A percentile compares a stretch with the other conserved stretches of the same genome.
Evolutionary conservation across 1,140 invertebrate genomes (phyloP).

Genomic region (Druon quercuslanigerum): DNA sequence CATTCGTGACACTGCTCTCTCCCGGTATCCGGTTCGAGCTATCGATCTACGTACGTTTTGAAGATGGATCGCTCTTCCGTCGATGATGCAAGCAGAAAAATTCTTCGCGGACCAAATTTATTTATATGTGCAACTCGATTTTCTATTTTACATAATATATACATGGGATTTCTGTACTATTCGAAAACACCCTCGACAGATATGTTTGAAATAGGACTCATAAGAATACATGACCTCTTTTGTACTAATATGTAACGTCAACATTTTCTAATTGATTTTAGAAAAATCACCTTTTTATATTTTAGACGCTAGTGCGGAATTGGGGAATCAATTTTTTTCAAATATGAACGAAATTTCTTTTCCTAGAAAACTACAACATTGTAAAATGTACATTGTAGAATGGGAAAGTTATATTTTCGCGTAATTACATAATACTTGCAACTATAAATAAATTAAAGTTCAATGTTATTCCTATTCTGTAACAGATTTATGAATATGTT

Average conservation of each 20-base stretch:
- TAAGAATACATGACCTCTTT: background rate
- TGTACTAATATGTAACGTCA: background rate
- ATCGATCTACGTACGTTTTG: constrained; percentile 21
- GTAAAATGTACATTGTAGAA: no score
- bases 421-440: no score
- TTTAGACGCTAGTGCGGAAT: background rate
- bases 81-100: constrained; percentile 30
- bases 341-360: background rate
- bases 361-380: no score
- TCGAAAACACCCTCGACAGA: constrained; percentile 4
- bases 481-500: no score
- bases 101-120: constrained; percentile 21
- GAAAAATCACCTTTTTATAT: background rate
- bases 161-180: constrained; percentile 12
- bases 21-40: background rate
- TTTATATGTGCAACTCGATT: constrained; percentile 20
- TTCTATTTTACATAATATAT: constrained; percentile 31
- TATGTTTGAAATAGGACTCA: background rate
- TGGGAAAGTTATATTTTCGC: no score
- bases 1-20: constrained; percentile 2
- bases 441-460: no score
- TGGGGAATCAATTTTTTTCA: background rate
- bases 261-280: background rate
- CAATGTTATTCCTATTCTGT: no score
- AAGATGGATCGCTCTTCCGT: constrained; percentile 13